phyloP scores from a whole-genome alignment of 2,113 vertebrate species.

The Tragelaphus scriptus region DNA sequence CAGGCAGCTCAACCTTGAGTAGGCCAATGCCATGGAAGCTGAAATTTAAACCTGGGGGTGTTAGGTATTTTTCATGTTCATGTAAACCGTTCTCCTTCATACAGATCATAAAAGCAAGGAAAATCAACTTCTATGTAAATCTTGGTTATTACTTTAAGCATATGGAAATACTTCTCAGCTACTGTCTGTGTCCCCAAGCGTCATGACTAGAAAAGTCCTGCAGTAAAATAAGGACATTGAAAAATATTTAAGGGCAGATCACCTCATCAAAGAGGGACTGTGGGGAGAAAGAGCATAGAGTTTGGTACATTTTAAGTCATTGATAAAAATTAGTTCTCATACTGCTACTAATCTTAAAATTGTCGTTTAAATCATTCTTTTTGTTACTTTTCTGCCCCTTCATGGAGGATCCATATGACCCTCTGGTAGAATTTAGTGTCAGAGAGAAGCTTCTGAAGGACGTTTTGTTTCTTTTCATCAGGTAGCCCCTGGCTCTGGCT shows the following conservation, averaged over 20 bases:
- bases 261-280: not conserved
- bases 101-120: not conserved
- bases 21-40: not conserved
- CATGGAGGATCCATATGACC: not conserved
- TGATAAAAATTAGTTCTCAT: not conserved
- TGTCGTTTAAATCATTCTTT: not conserved
- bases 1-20: not conserved
- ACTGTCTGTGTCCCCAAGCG: not conserved
- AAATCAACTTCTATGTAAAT: not conserved
- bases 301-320: not conserved
- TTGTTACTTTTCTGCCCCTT: not conserved
- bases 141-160: not conserved
- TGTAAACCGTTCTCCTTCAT: not conserved
- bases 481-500: not conserved
- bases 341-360: not conserved
- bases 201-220: not conserved
- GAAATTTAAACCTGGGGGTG: not conserved
- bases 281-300: not conserved
- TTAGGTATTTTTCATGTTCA: not conserved
- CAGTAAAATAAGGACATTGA: not conserved
- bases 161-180: not conserved
- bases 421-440: not conserved
- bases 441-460: not conserved
- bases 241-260: not conserved
- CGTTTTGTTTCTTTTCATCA: slow-evolving; percentile 39